Evolutionary conservation across 2,797 vertebrate genomes (phyloP).

Genomic region (Pipistrellus kuhlii): DNA sequence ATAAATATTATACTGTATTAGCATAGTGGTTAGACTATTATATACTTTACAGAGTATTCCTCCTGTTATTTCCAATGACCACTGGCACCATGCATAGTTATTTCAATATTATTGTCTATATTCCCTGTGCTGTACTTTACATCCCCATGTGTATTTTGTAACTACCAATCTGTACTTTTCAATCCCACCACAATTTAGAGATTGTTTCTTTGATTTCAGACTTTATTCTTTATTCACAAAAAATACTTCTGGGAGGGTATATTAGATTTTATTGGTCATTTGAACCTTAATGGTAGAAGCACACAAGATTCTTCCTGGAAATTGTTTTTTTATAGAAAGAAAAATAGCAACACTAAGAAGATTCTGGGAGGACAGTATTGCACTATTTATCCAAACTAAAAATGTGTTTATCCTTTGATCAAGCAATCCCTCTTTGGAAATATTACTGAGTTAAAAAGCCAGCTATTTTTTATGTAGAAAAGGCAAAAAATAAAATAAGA

Average conservation of each 20-base stretch:
- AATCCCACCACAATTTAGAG: neutral
- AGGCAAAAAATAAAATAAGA: slow-evolving; percentile 30
- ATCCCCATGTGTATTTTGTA: neutral
- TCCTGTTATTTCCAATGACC: neutral
- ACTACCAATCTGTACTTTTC: neutral
- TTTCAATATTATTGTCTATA: neutral
- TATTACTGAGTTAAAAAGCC: neutral
- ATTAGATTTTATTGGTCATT: slow-evolving; percentile 24
- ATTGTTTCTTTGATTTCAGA: slow-evolving; percentile 19
- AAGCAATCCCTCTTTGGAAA: neutral
- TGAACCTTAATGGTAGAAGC: slow-evolving; percentile 37
- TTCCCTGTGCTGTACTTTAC: neutral
- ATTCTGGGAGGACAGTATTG: neutral
- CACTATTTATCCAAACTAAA: slow-evolving; percentile 33
- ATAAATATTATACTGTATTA: neutral
- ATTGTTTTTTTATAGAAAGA: neutral
- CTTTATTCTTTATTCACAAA: slow-evolving; percentile 54
- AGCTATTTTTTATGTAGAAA: slow-evolving; percentile 33
- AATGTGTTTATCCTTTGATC: neutral
- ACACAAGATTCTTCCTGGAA: neutral
- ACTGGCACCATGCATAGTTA: neutral
- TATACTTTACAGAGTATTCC: neutral
- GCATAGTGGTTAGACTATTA: neutral
- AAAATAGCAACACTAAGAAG: neutral
- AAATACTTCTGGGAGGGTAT: neutral